Base-by-base conservation (phyloP, 2,113 vertebrate genomes). In the Siniperca chuatsi region DNA sequence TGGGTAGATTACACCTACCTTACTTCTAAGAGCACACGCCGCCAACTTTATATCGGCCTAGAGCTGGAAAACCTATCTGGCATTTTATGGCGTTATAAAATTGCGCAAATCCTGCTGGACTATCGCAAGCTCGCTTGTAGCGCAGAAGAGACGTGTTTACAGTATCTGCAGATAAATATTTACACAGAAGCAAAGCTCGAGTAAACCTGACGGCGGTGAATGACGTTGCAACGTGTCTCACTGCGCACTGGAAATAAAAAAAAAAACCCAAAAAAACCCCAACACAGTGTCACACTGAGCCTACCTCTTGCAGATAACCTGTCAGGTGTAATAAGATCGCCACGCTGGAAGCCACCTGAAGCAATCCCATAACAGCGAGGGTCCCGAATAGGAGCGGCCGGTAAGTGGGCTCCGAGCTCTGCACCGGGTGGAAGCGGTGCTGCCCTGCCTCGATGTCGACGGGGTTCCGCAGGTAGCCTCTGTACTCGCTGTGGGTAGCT, bases 301-400 rank as follows among this genome's bases (percentile, higher is more conserved):
- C 70, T 93, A 96, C 96, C 94, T 94, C 96, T 91, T 95, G 95
- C 75, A 98, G 96, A 95, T 99, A 98, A 50, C 97, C 96, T 83
- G 97, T 96, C 92, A 98, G 96, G 94, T 99, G 98, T 73, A 99
- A 91, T 83, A 99, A 95, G 78, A 99, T 96, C 2, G 97, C 97
- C 61, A 98, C 94, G 85, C 97, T 98, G 92, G 98, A 99, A n/a
- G 97, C 96, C 72, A 98, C 96, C 95, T 99, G 98, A 29, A 98
- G 97, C 93, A 98, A 90, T 78, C 97, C 98, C 95, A 99, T 96
- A 5, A 98, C 94, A 72, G 96, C 93, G 0, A 99, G 96, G 33
- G 97, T 97, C 80, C 95, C 95, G 76, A 97, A 95, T 5, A 97
- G 87, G 15, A 96, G 91, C 29, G 96, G 94, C 46, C 97, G 95